phyloP scores from a whole-genome alignment of 2,888 invertebrate genomes.

The Euzetes globulus region DNA sequence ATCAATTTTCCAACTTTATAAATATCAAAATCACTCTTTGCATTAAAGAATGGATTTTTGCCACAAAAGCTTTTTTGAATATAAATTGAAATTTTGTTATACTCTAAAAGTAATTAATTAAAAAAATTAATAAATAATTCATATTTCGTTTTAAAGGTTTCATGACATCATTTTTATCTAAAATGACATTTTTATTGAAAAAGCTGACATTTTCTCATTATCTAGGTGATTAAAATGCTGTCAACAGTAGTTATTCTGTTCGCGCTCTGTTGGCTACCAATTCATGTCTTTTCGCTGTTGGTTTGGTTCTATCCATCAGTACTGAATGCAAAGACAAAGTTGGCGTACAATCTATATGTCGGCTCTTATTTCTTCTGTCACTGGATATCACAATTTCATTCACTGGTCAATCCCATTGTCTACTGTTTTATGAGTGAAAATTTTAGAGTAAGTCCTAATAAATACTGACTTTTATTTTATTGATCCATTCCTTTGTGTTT shows the following conservation, averaged over 20 bases:
- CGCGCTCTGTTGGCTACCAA: conserved; percentile 41
- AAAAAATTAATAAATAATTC: too few relatives aligned
- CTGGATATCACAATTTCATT: conserved; percentile 42
- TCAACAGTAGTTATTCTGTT: conserved; percentile 40
- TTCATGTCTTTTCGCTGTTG: conserved; percentile 47
- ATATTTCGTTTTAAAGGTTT: too few relatives aligned
- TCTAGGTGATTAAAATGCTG: conserved; percentile 41
- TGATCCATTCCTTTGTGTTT: too few relatives aligned
- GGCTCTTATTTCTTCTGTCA: conserved; percentile 40
- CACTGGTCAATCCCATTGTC: conserved; percentile 43
- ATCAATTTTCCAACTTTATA: too few relatives aligned
- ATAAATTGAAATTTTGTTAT: too few relatives aligned
- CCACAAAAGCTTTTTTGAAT: too few relatives aligned
- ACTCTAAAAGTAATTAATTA: too few relatives aligned
- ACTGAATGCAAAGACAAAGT: background rate
- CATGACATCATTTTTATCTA: too few relatives aligned
- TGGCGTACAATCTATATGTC: conserved; percentile 36
- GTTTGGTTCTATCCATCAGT: conserved; percentile 36
- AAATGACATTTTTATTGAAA: too few relatives aligned
- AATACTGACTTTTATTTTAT: background rate
- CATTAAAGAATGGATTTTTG: too few relatives aligned
- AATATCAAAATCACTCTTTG: too few relatives aligned
- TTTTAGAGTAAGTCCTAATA: conserved; percentile 41
- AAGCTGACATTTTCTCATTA: background rate
- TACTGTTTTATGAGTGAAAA: conserved; percentile 46